phyloP scores from a whole-genome alignment of 2,888 invertebrate species.

The Gisinianus flammeolus region DNA sequence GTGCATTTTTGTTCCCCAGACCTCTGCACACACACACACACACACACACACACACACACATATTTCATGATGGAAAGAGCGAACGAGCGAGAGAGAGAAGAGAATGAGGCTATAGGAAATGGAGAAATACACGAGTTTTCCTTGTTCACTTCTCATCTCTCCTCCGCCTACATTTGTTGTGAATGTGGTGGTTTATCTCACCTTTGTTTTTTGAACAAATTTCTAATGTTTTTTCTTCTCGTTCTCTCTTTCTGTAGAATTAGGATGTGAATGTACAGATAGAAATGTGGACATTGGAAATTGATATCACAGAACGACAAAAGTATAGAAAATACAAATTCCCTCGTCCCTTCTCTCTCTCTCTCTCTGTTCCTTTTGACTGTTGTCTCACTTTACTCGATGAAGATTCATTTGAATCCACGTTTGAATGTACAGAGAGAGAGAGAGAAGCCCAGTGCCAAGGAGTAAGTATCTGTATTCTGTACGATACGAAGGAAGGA shows the following conservation, averaged over 20 bases:
- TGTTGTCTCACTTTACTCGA: neutral
- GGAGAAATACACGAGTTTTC: neutral
- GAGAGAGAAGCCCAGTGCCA: neutral
- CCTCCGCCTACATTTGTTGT: neutral
- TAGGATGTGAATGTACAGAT: neutral
- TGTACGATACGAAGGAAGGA: neutral
- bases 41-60: neutral
- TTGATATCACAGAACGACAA: neutral
- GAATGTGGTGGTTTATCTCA: neutral
- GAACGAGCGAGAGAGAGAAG: neutral
- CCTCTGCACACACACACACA: neutral
- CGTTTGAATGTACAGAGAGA: constrained; percentile 1
- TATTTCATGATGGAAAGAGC: constrained; percentile 3
- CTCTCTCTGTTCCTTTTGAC: neutral
- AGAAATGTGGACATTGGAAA: neutral
- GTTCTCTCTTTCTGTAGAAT: neutral
- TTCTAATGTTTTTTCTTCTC: neutral
- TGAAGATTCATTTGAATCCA: constrained; percentile 10
- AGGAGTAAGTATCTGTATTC: no score
- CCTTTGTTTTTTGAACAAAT: neutral
- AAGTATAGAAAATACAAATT: neutral
- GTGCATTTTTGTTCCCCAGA: neutral
- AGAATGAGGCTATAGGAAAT: neutral
- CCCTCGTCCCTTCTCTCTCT: neutral
- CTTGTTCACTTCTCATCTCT: neutral